A percentile compares a stretch with the other conserved stretches of the same genome.
Conservation (phyloP, 2,888 invertebrate genomes). For the Scelioninae gen. 2 region DNA sequence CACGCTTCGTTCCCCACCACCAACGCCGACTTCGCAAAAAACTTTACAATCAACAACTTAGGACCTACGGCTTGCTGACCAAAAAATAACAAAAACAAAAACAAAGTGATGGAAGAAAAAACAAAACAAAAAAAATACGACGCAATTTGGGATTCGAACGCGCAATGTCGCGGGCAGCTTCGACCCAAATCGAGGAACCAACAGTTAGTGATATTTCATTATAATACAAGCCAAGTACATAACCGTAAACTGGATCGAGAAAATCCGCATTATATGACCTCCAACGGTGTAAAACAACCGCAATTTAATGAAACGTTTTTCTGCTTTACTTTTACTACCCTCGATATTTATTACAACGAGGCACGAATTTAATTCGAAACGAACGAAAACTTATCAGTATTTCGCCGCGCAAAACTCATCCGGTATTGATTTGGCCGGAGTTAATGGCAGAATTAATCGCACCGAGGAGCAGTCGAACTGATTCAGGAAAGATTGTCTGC, state of each 20-base stretch:
- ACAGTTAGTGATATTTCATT: slow-evolving; percentile 23
- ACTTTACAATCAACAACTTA: no score
- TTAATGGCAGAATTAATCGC: slow-evolving; percentile 25
- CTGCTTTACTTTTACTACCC: slow-evolving; percentile 30
- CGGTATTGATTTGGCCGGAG: slow-evolving; percentile 11
- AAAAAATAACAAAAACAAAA: no score
- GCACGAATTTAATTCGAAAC: slow-evolving; percentile 35
- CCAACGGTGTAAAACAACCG: slow-evolving; percentile 33
- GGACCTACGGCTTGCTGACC: no score
- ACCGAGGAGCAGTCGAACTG: background rate
- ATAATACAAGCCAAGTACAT: slow-evolving; percentile 28
- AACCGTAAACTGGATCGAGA: slow-evolving; percentile 31
- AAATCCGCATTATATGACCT: slow-evolving; percentile 15
- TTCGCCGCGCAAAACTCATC: slow-evolving; percentile 5
- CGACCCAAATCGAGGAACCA: slow-evolving; percentile 1
- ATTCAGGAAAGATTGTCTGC: background rate
- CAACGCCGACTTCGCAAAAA: no score
- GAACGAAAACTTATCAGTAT: slow-evolving; percentile 38
- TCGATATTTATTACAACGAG: slow-evolving; percentile 36
- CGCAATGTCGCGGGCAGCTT: background rate
- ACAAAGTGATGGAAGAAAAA: no score
- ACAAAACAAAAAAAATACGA: background rate
- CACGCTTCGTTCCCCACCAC: no score
- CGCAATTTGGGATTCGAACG: background rate
- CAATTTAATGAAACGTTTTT: slow-evolving; percentile 47